A percentile compares a stretch with the other conserved stretches of the same genome.
Conservation (phyloP, 2,888 invertebrate genomes). For the Caradrina kadenii region DNA sequence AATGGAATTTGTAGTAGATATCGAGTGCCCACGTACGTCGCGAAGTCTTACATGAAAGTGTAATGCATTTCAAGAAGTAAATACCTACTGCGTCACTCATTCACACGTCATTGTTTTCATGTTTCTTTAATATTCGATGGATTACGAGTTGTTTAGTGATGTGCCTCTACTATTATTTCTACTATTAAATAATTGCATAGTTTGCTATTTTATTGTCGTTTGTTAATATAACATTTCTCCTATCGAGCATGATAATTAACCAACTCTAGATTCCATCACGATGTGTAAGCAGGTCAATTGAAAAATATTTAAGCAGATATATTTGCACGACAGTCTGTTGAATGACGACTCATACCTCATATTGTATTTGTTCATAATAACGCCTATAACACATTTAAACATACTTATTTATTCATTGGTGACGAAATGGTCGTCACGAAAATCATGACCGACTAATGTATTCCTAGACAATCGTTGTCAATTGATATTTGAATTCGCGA, state of each 20-base stretch:
- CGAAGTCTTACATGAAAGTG: conserved; percentile 50
- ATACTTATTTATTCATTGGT: conserved; percentile 33
- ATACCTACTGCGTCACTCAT: conserved; percentile 21
- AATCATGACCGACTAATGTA: conserved; percentile 47
- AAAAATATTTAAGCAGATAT: neutral
- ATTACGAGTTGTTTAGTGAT: conserved; percentile 15
- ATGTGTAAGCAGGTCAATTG: neutral
- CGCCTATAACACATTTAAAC: conserved; percentile 25
- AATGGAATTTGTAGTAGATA: conserved; percentile 52
- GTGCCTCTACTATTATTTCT: conserved; percentile 13
- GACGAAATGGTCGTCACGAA: conserved; percentile 55
- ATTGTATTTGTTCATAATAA: conserved; percentile 34
- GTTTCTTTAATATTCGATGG: conserved; percentile 7
- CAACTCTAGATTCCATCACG: neutral
- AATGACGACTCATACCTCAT: conserved; percentile 17
- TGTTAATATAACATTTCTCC: neutral
- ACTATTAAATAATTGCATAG: neutral
- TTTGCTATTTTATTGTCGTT: neutral
- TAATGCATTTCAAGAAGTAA: conserved; percentile 31
- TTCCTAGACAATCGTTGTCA: conserved; percentile 47
- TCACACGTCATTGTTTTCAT: conserved; percentile 52
- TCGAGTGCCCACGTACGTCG: conserved; percentile 39
- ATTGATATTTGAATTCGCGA: conserved; percentile 45
- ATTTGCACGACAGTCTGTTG: neutral
- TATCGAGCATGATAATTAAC: neutral